Percentiles rank a stretch among this genome's conserved stretches.
These are phyloP conservation scores for Drosophila obscura DNA, from an alignment of 1,140 invertebrate genomes.

Conservation along the genomic window DNA sequence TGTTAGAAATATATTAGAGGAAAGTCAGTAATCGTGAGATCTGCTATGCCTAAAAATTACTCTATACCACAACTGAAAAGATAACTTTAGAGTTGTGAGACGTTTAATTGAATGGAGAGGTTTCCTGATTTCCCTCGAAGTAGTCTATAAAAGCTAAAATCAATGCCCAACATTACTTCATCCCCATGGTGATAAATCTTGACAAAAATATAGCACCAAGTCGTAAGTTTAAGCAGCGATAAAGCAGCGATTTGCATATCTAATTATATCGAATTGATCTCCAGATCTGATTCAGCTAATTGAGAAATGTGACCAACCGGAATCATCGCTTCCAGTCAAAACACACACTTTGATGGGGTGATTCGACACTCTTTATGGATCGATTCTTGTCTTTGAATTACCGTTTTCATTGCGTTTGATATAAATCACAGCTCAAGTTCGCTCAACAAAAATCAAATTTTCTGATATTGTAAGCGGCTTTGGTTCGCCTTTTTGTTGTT, in stretches of 20 bases:
- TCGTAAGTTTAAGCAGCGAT: background rate
- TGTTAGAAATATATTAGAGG: too few species aligned
- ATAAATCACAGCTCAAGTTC: slow-evolving; percentile 51
- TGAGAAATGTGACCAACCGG: slow-evolving; percentile 34
- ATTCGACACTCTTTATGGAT: slow-evolving; percentile 14
- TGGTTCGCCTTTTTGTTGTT: slow-evolving; percentile 10
- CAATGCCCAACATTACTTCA: too few species aligned
- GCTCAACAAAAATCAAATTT: slow-evolving; percentile 51
- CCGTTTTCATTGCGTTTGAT: slow-evolving; percentile 48
- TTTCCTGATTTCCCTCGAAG: too few species aligned
- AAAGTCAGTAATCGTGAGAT: too few species aligned
- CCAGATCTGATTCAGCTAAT: slow-evolving; percentile 45
- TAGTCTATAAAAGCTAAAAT: too few species aligned
- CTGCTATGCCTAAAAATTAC: too few species aligned
- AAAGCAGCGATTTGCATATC: slow-evolving; percentile 44
- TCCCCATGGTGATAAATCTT: too few species aligned
- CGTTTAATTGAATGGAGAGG: too few species aligned
- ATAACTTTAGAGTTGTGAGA: too few species aligned
- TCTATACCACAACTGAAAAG: too few species aligned
- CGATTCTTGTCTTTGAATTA: slow-evolving; percentile 53
- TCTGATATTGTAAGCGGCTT: slow-evolving; percentile 66
- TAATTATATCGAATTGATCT: slow-evolving; percentile 60
- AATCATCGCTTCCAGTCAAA: slow-evolving; percentile 43
- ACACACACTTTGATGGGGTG: slow-evolving; percentile 17
- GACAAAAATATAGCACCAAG: slow-evolving; percentile 7